Evolutionary conservation across 64 coral and sea anemone genomes (phyloP).

Genomic region (Orbicella faveolata): DNA sequence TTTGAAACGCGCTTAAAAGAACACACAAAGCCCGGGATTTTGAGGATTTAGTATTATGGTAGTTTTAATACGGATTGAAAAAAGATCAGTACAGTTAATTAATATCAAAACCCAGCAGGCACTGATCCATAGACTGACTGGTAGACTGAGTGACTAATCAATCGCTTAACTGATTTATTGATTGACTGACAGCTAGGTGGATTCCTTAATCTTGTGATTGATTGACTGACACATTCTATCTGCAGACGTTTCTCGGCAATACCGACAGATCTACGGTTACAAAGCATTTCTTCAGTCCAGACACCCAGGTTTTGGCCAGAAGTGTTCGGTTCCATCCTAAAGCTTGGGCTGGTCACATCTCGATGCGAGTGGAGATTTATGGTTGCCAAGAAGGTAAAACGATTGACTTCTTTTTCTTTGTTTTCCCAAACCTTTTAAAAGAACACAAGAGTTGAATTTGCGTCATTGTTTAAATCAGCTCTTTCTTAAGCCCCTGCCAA

Average conservation of each 20-base stretch:
- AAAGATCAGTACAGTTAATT: too few relatives aligned
- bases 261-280: slow-evolving; percentile 3
- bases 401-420: not conserved
- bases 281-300: slow-evolving; percentile 11
- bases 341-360: not conserved
- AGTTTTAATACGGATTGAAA: too few relatives aligned
- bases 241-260: not conserved
- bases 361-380: slow-evolving; percentile 32
- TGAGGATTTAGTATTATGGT: too few relatives aligned
- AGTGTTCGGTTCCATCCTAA: slow-evolving; percentile 29
- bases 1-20: too few relatives aligned
- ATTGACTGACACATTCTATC: not conserved
- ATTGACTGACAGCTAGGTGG: not conserved
- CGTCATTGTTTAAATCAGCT: not conserved
- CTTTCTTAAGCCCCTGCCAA: not conserved
- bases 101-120: too few relatives aligned
- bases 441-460: too few relatives aligned
- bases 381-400: slow-evolving; percentile 8
- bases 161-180: not conserved
- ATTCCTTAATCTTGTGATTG: not conserved
- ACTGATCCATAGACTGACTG: not conserved
- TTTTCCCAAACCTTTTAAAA: not conserved
- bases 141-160: not conserved
- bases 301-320: not conserved
- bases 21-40: too few relatives aligned